Evolutionary conservation across 2,888 invertebrate genomes (phyloP).

Genomic region (Xylota segnis): DNA sequence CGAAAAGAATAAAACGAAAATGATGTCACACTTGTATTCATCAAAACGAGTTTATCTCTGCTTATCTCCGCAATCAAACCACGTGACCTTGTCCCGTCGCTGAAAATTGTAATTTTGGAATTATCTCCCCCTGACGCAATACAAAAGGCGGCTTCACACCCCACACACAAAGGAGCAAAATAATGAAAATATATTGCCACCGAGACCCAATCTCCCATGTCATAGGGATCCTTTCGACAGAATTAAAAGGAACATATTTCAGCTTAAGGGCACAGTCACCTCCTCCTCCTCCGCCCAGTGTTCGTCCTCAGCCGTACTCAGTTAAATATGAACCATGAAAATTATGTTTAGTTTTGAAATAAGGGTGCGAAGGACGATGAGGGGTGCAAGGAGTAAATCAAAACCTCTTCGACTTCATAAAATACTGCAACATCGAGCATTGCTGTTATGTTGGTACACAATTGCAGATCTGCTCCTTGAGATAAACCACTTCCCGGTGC

Average conservation of each 20-base stretch:
- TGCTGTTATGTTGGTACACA: conserved; percentile 26
- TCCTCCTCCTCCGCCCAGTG: no score
- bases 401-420: conserved; percentile 2
- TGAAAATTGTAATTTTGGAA: conserved; percentile 53
- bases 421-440: conserved; percentile 24
- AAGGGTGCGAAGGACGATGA: conserved; percentile 4
- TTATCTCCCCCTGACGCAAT: conserved; percentile 42
- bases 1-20: conserved; percentile 18
- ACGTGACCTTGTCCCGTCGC: conserved; percentile 44
- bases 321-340: conserved; percentile 59
- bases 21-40: conserved; percentile 44
- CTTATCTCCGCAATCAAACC: conserved; percentile 52
- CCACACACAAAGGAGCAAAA: conserved; percentile 20
- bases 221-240: conserved; percentile 46
- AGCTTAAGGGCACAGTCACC: conserved; percentile 5
- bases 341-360: conserved; percentile 50
- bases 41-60: conserved; percentile 53
- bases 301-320: conserved; percentile 8
- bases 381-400: conserved; percentile 13
- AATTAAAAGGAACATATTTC: conserved; percentile 40
- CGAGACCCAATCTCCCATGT: conserved; percentile 31
- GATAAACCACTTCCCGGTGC: conserved; percentile 40
- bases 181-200: conserved; percentile 55
- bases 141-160: conserved; percentile 12
- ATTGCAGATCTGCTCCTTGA: conserved; percentile 31